Evolutionary conservation across 2,888 invertebrate genomes (phyloP).

Genomic region (Beris morrisii): DNA sequence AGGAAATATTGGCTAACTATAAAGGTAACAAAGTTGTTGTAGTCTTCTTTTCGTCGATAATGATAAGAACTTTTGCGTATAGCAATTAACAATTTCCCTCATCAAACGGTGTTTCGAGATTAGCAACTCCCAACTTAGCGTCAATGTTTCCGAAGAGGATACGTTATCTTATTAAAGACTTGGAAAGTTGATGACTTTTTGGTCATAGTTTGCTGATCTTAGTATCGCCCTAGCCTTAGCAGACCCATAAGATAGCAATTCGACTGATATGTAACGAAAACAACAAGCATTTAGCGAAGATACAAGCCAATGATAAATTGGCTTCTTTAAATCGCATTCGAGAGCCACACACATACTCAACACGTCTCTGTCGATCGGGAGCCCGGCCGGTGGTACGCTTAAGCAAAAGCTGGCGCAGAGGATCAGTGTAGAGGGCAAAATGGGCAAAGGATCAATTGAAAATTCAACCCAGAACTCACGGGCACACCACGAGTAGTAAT

Average conservation of each 20-base stretch:
- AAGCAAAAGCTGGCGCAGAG: background rate
- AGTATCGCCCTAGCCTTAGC: background rate
- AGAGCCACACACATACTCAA: constrained; percentile 33
- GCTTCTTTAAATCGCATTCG: constrained; percentile 26
- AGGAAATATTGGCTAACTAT: background rate
- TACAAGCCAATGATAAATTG: constrained; percentile 39
- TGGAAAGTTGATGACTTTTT: constrained; percentile 3
- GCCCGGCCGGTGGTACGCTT: constrained; percentile 1
- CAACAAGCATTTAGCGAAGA: constrained; percentile 39
- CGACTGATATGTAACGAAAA: constrained; percentile 39
- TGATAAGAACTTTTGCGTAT: constrained; percentile 22
- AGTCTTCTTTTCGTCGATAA: constrained; percentile 3
- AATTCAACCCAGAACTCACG: constrained; percentile 26
- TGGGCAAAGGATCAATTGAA: constrained; percentile 35
- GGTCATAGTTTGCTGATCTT: background rate
- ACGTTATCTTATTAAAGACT: constrained; percentile 10
- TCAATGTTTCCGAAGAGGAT: background rate
- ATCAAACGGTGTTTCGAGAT: constrained; percentile 16
- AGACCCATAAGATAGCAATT: constrained; percentile 28
- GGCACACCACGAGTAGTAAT: constrained; percentile 29
- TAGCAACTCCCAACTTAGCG: constrained; percentile 17
- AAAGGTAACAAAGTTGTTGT: background rate
- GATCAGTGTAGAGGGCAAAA: background rate
- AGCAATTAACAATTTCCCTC: constrained; percentile 29
- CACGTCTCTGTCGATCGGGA: background rate